A percentile compares a stretch with the other conserved stretches of the same genome.
These are phyloP conservation scores for Zaprionus taronus DNA, from an alignment of 1,140 invertebrate species.

Conservation along the genomic window DNA sequence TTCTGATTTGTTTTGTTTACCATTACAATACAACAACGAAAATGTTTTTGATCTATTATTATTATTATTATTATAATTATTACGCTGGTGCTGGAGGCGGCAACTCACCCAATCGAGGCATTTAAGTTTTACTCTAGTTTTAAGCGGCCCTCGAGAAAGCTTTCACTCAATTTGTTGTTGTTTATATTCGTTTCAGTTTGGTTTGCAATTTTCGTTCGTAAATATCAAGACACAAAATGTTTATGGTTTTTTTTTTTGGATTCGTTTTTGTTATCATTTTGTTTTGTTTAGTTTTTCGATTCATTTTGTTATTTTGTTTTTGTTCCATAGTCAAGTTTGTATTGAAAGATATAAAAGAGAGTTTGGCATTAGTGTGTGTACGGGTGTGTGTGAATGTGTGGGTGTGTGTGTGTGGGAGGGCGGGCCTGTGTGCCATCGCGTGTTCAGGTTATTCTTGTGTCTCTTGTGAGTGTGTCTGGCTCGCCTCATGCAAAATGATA, in stretches of 20 bases:
- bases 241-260: slow-evolving; percentile 28
- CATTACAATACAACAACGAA: slow-evolving; percentile 67
- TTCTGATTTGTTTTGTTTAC: slow-evolving; percentile 23
- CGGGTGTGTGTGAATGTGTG: slow-evolving; percentile 28
- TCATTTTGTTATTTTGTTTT: not conserved
- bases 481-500: slow-evolving; percentile 36
- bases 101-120: slow-evolving; percentile 79
- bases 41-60: slow-evolving; percentile 13
- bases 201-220: slow-evolving; percentile 37
- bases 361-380: slow-evolving; percentile 80
- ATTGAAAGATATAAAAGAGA: slow-evolving; percentile 79
- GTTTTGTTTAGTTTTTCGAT: slow-evolving; percentile 42
- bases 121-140: slow-evolving; percentile 71
- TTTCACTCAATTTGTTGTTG: slow-evolving; percentile 69
- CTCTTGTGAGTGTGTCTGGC: not conserved
- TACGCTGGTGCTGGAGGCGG: slow-evolving; percentile 43
- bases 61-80: slow-evolving; percentile 29
- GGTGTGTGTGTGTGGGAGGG: slow-evolving; percentile 1
- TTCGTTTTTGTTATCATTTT: slow-evolving; percentile 26
- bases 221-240: slow-evolving; percentile 64
- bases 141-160: slow-evolving; percentile 75
- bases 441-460: slow-evolving; percentile 6
- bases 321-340: slow-evolving; percentile 73
- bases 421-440: slow-evolving; percentile 10
- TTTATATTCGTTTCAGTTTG: slow-evolving; percentile 25